phyloP scores from a whole-genome alignment of 2,888 invertebrate genomes.

The Argyresthia albistria region DNA sequence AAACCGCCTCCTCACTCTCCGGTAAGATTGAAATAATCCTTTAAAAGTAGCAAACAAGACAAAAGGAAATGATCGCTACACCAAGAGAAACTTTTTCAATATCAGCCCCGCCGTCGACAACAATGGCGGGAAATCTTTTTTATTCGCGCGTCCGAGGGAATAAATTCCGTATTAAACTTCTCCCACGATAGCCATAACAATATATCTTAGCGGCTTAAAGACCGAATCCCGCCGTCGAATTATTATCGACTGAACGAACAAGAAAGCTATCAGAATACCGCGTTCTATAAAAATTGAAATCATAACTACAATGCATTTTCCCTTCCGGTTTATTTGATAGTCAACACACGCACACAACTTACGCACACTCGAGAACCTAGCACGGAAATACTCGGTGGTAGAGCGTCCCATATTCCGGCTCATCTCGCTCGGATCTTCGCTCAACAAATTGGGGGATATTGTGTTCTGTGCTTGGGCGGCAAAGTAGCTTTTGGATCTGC shows the following conservation, averaged over 20 bases:
- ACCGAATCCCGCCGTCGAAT: conserved; percentile 16
- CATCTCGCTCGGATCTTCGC: conserved; percentile 36
- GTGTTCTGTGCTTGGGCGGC: conserved; percentile 41
- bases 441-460: conserved; percentile 42
- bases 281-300: conserved; percentile 18
- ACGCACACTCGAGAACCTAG: conserved; percentile 45
- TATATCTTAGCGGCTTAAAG: conserved; percentile 26
- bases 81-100: conserved; percentile 56
- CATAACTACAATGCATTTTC: conserved; percentile 49
- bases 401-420: conserved; percentile 61
- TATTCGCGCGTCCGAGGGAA: conserved; percentile 27
- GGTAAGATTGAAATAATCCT: conserved; percentile 40
- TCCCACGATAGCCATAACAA: conserved; percentile 29
- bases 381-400: conserved; percentile 62
- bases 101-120: conserved; percentile 33
- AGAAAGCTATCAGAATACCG: conserved; percentile 12
- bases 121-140: conserved; percentile 41
- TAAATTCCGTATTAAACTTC: conserved; percentile 44
- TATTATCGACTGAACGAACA: conserved; percentile 22
- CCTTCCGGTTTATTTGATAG: conserved; percentile 21
- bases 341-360: conserved; percentile 30
- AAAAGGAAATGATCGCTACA: conserved; percentile 38
- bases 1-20: not conserved
- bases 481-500: conserved; percentile 53
- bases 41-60: conserved; percentile 34